These are phyloP conservation scores for Phyllopteryx taeniolatus DNA, from an alignment of 2,113 vertebrate species.

Conservation along the genomic window DNA sequence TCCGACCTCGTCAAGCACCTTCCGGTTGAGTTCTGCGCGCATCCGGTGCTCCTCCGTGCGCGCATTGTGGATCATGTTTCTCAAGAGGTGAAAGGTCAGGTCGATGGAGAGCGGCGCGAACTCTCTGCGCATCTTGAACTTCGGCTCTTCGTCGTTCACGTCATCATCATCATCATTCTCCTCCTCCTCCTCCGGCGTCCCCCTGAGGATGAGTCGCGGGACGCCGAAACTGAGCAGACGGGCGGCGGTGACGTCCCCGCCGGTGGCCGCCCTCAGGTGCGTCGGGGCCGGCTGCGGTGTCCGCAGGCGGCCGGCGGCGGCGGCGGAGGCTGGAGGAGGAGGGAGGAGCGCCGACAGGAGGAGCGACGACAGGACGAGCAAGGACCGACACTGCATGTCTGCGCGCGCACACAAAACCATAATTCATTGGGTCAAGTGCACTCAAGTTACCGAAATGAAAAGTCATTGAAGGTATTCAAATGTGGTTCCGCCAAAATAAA, in stretches of 20 bases:
- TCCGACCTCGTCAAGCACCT: constrained; percentile 85
- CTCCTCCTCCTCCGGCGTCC: constrained; percentile 33
- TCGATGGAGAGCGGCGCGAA: constrained; percentile 89
- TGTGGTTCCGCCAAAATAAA: neutral
- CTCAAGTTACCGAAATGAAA: no score
- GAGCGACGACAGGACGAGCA: constrained; percentile 67
- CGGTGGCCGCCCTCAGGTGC: constrained; percentile 57
- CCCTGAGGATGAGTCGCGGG: constrained; percentile 53
- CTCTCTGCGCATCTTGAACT: constrained; percentile 72
- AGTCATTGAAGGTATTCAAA: no score
- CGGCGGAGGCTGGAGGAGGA: constrained; percentile 52
- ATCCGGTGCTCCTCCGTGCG: constrained; percentile 82
- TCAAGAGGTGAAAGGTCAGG: constrained; percentile 90
- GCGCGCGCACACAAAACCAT: neutral
- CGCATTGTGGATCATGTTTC: constrained; percentile 88
- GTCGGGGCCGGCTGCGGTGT: constrained; percentile 56
- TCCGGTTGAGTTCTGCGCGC: constrained; percentile 85
- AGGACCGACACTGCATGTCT: constrained; percentile 73
- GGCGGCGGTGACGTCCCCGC: constrained; percentile 47
- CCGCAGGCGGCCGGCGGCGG: constrained; percentile 53
- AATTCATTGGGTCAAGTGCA: neutral
- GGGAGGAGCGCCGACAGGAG: constrained; percentile 65
- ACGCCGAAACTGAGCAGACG: constrained; percentile 61
- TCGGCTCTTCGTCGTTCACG: constrained; percentile 20
- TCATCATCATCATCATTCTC: constrained; percentile 11